These are phyloP conservation scores for Nezara viridula DNA, from an alignment of 2,888 invertebrate genomes.

Conservation along the genomic window DNA sequence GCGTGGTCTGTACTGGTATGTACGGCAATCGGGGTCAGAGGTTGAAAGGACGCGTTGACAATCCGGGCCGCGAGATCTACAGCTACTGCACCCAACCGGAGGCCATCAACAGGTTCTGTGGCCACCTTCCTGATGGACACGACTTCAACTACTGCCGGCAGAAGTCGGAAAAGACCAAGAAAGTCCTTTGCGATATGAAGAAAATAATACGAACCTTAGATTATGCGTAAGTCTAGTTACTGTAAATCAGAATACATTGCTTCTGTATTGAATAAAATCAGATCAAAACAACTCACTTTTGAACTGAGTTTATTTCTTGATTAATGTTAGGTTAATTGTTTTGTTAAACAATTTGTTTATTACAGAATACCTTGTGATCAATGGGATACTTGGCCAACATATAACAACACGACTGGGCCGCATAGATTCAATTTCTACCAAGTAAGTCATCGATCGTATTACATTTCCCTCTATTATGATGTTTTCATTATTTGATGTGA, in stretches of 20 bases:
- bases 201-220: conserved; percentile 63
- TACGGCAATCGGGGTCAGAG: conserved; percentile 30
- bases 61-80: conserved; percentile 40
- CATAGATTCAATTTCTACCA: conserved; percentile 64
- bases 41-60: conserved; percentile 45
- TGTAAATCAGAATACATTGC: neutral
- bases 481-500: neutral
- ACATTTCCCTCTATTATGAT: neutral
- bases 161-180: conserved; percentile 62
- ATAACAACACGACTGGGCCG: conserved; percentile 65
- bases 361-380: conserved; percentile 64
- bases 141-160: conserved; percentile 63
- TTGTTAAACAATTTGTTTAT: conserved; percentile 18
- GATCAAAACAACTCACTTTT: neutral
- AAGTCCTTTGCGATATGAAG: conserved; percentile 63
- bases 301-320: too few species aligned
- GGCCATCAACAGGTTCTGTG: conserved; percentile 62
- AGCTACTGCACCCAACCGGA: conserved; percentile 52
- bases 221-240: conserved; percentile 59
- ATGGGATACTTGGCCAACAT: conserved; percentile 65
- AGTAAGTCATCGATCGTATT: conserved; percentile 54
- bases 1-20: neutral
- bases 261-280: neutral
- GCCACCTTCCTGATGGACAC: conserved; percentile 63
- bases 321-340: neutral